phyloP scores from a whole-genome alignment of 2,113 vertebrate species.

The Lophura nycthemera region DNA sequence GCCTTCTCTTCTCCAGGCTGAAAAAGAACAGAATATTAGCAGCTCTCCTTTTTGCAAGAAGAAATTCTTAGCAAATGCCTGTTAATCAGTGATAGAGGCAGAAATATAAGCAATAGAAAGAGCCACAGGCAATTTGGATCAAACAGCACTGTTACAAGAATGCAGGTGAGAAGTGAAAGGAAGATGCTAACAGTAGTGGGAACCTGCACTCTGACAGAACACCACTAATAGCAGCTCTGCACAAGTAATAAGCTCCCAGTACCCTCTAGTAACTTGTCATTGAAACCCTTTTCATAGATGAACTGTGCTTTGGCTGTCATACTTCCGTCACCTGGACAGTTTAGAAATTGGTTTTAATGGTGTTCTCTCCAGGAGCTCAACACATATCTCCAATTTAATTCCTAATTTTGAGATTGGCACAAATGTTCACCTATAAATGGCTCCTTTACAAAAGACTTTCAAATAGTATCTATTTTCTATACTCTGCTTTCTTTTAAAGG shows the following conservation, averaged over 20 bases:
- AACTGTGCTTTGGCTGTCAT: not conserved
- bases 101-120: not conserved
- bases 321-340: not conserved
- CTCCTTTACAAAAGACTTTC: not conserved
- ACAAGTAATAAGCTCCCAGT: not conserved
- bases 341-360: not conserved
- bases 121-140: not conserved
- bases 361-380: not conserved
- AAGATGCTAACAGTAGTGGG: not conserved
- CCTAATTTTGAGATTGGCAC: not conserved
- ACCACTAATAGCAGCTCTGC: not conserved
- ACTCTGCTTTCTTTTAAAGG: not conserved
- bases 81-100: not conserved
- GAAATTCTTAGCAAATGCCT: not conserved
- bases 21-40: not conserved
- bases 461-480: not conserved
- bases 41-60: not conserved
- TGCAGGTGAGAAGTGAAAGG: not conserved
- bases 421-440: not conserved
- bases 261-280: not conserved
- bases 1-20: too few relatives aligned
- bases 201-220: not conserved
- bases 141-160: accelerated
- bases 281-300: not conserved
- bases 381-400: not conserved